These are phyloP conservation scores for Ophion costatus DNA, from an alignment of 2,888 invertebrate genomes.

Conservation along the genomic window DNA sequence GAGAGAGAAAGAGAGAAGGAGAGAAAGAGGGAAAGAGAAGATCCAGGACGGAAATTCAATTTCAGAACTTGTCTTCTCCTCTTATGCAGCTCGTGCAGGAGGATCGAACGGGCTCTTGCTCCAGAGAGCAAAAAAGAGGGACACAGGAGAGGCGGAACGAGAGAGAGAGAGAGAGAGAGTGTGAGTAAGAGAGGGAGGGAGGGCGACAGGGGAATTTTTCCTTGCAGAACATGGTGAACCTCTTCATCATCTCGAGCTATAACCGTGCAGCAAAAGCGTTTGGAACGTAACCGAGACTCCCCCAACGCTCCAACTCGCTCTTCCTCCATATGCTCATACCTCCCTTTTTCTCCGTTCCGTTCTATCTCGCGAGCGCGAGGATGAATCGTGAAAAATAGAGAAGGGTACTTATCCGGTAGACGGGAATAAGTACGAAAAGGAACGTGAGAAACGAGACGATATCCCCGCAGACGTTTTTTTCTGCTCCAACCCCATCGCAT, in stretches of 20 bases:
- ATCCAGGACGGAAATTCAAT: slow-evolving; percentile 61
- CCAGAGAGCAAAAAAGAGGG: slow-evolving; percentile 3
- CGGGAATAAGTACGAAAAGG: slow-evolving; percentile 25
- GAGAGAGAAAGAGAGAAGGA: slow-evolving; percentile 5
- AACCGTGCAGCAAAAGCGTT: slow-evolving; percentile 55
- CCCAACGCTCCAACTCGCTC: slow-evolving; percentile 31
- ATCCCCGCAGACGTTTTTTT: slow-evolving; percentile 16
- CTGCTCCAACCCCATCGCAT: not conserved
- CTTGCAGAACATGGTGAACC: slow-evolving; percentile 23
- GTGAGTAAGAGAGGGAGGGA: slow-evolving; percentile 35
- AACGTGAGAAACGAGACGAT: slow-evolving; percentile 57
- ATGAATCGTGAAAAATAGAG: slow-evolving; percentile 43
- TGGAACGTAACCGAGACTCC: slow-evolving; percentile 52
- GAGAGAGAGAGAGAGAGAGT: slow-evolving; percentile 41
- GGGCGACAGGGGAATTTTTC: slow-evolving; percentile 7
- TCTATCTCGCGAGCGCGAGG: not conserved
- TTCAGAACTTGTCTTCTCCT: slow-evolving; percentile 57
- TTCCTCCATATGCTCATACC: slow-evolving; percentile 7
- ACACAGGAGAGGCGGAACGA: slow-evolving; percentile 10
- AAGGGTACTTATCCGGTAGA: slow-evolving; percentile 20
- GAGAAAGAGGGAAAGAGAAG: not conserved
- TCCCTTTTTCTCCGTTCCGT: slow-evolving; percentile 13
- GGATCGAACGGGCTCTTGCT: slow-evolving; percentile 59
- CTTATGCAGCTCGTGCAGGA: slow-evolving; percentile 33
- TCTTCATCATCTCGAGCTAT: slow-evolving; percentile 59